Evolutionary conservation across 1,140 invertebrate species (phyloP), one percentile per base, ranked within the genome.

Genomic region (Sarcophaga peregrina): DNA sequence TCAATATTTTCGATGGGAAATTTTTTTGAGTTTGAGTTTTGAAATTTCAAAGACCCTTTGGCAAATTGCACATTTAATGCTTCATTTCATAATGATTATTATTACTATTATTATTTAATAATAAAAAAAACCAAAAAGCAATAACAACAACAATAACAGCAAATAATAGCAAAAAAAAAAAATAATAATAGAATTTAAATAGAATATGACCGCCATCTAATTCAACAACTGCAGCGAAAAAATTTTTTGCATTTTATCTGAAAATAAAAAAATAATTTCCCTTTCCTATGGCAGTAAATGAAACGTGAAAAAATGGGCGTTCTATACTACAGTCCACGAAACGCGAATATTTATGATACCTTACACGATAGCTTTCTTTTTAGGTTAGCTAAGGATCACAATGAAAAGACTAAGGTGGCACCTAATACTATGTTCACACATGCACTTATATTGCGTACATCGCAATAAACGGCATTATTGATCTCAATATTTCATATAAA

Each of bases 61-160:
- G 75, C 75, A 78, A 78, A 52, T 78, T 78, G 75, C 75, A 78
- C 75, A 52, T 78, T 20, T 46, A 52, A 78, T 78, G 47, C 75
- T 78, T 78, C 75, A 78, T 78, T 78, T 78, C 47, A 76, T 25
- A 17, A 78, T 46, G 73, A 50, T 25, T 78, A 50, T 20, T 25
- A 48, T 78, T 25, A 72, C 20, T 20, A 72, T 20, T 20, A 25
- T 25, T 72, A 25, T 72, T 72, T 72, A 7, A 72, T 72, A 25
- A 37, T 37, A 37, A 37, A 2, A 37, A n/a, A n/a, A n/a, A n/a
- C n/a, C n/a, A n/a, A n/a, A n/a, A 2, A 37, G 25, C 25, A 37
- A 37, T 4, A 37, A 72, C n/a, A 17, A 72, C 62, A 17, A 25
- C 62, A 17, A 72, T 20, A 50, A 78, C 20, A 78, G 45, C n/a